Percentiles rank a stretch among this genome's conserved stretches.
Conservation (phyloP, 2,797 vertebrate species). For the Petrocephalus sullivani region DNA sequence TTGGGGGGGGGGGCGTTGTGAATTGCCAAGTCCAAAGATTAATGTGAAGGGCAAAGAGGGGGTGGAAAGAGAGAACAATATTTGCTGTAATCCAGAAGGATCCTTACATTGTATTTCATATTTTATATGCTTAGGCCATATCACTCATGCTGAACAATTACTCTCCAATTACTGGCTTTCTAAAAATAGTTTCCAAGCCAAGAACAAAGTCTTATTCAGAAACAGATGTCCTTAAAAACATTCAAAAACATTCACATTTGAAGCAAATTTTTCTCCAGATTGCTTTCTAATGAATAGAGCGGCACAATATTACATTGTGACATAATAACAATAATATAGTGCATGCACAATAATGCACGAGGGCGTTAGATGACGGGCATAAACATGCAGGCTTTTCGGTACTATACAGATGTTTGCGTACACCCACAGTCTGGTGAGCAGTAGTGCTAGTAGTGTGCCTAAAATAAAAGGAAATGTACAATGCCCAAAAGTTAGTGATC, state of each 20-base stretch:
- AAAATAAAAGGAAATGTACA: neutral
- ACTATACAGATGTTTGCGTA: neutral
- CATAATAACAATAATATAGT: neutral
- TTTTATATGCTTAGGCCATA: neutral
- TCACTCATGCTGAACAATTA: neutral
- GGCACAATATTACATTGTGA: neutral
- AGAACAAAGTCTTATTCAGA: neutral
- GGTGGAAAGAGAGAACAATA: neutral
- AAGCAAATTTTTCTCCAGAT: neutral
- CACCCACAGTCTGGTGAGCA: neutral
- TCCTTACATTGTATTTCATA: neutral
- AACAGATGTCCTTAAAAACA: neutral
- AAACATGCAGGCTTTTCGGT: neutral
- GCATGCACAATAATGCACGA: neutral
- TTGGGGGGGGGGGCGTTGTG: neutral
- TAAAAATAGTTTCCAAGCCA: slow-evolving; percentile 10
- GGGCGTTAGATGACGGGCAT: neutral
- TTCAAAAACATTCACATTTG: neutral
- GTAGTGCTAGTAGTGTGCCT: neutral
- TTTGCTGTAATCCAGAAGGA: neutral
- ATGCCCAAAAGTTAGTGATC: neutral
- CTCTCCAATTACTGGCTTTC: neutral
- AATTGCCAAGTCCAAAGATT: slow-evolving; percentile 2
- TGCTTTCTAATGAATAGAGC: neutral
- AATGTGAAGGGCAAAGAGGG: neutral